Base-by-base conservation (phyloP, 2,888 invertebrate genomes). In the Byasa hedistus region DNA sequence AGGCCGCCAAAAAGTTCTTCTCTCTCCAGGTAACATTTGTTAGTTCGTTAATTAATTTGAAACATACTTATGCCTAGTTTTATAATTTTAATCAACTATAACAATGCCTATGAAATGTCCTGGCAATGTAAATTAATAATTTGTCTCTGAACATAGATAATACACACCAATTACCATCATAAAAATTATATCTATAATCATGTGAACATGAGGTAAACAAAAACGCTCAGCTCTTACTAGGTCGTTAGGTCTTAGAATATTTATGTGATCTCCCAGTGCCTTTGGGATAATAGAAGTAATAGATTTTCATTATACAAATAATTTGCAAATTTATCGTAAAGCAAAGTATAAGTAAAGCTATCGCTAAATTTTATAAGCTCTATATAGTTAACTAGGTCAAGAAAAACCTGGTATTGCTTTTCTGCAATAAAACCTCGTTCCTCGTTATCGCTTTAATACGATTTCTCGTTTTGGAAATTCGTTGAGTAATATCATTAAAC, bases 1-100 rank as follows among this genome's bases (percentile, higher is more conserved):
- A 98, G 79, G 95, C 96, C 76, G 97, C 97, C 76, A 96, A 97
- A 87, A 95, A 96, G 82, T 96, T 97, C 88, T 94, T 97, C 84
- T 87, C 94, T 69, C 92, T 95, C 19, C 60, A 60, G 60, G 60
- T 60, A 3, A 23, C 1, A n/a, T 48, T 19, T 7, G 1, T n/a
- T 48, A 48, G n/a, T 48, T 48, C 8, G 32, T 32, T 32, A 10
- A 12, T 48, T 19, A 19, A n/a, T 48, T 48, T 19, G 8, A n/a
- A 48, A 48, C 12, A n/a, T 4, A n/a, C 48, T 48, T 7, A 7
- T 48, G 17, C 44, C 44, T 15, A 5, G 48, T n/a, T n/a, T 3
- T 19, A 48, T 5, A 48, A 48, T 48, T 5, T 4, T 5, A n/a
- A 48, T 3, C 1, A 12, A 3, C 39, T 15, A 1, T 27, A 27